phyloP scores from a whole-genome alignment of 2,113 vertebrate species.

The Taurulus bubalis region DNA sequence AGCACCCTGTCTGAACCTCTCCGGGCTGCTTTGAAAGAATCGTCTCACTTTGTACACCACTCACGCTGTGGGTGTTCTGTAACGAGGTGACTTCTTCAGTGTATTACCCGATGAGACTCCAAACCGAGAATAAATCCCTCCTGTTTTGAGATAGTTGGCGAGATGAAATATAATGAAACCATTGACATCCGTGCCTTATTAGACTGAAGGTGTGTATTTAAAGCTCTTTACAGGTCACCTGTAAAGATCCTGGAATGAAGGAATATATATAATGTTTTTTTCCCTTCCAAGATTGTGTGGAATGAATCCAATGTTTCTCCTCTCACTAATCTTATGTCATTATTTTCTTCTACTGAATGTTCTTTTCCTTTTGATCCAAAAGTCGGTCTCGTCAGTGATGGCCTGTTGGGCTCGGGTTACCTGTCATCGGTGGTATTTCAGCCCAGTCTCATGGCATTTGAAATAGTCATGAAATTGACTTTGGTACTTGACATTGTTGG shows the following conservation, averaged over 20 bases:
- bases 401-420: neutral
- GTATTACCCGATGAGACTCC: conserved; percentile 7
- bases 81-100: conserved; percentile 20
- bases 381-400: neutral
- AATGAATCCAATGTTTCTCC: neutral
- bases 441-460: neutral
- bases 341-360: no score
- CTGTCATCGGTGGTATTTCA: neutral
- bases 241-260: neutral
- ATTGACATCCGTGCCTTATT: neutral
- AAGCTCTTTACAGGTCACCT: neutral
- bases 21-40: neutral
- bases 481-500: no score
- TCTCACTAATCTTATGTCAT: neutral
- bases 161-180: neutral
- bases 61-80: neutral
- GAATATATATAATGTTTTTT: neutral
- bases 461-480: neutral
- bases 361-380: neutral
- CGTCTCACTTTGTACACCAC: neutral
- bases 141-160: neutral
- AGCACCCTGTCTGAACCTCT: neutral
- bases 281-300: neutral
- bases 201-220: neutral
- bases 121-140: neutral